These are phyloP conservation scores for Syncerus caffer DNA, from an alignment of 2,797 vertebrate genomes.

Conservation along the genomic window DNA sequence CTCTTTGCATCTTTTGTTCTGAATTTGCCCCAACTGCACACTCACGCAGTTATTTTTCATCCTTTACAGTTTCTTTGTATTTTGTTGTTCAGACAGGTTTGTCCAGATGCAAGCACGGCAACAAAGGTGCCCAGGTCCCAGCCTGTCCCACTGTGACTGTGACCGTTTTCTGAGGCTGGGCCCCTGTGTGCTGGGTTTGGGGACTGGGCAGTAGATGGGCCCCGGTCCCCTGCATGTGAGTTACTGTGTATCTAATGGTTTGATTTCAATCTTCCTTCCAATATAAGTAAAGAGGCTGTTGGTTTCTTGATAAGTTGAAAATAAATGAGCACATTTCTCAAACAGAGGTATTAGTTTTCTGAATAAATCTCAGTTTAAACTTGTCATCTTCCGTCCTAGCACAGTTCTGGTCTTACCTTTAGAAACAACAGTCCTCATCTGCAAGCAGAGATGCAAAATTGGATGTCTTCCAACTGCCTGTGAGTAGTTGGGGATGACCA, in stretches of 20 bases:
- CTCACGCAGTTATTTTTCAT: background rate
- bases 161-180: background rate
- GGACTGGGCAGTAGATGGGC: background rate
- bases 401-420: background rate
- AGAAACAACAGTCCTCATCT: background rate
- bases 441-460: background rate
- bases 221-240: background rate
- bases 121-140: background rate
- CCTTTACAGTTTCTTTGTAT: background rate
- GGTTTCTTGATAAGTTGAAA: background rate
- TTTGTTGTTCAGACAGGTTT: background rate
- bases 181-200: background rate
- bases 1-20: background rate
- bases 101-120: background rate
- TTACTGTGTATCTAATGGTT: background rate
- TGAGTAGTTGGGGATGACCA: background rate
- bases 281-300: background rate
- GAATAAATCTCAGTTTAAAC: background rate
- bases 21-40: background rate
- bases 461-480: background rate
- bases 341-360: background rate
- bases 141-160: background rate
- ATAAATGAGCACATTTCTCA: background rate
- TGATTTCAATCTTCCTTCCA: background rate
- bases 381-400: background rate